Evolutionary conservation across 2,113 vertebrate genomes (phyloP).

Genomic region (Toxotes jaculatrix): DNA sequence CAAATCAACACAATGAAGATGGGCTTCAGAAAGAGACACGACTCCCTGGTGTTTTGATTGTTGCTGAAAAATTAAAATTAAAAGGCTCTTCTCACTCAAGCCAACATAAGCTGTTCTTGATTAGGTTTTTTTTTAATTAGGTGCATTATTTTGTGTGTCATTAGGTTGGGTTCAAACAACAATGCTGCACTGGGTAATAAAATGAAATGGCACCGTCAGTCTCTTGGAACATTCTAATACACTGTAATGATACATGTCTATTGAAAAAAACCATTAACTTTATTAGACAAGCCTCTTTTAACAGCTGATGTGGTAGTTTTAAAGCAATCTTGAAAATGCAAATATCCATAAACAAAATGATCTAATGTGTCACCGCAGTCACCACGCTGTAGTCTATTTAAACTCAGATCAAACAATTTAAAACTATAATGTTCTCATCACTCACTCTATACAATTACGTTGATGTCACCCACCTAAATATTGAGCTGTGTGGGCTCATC

Average conservation of each 20-base stretch:
- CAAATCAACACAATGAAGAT: constrained; percentile 18
- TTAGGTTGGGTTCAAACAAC: constrained; percentile 19
- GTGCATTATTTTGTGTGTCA: constrained; percentile 26
- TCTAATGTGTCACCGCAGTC: neutral
- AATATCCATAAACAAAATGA: constrained; percentile 2
- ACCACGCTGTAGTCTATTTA: neutral
- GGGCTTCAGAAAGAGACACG: neutral
- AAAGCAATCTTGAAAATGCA: constrained; percentile 7
- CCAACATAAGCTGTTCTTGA: constrained; percentile 10
- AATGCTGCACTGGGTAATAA: constrained; percentile 24
- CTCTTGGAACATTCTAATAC: constrained; percentile 17
- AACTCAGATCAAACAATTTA: constrained; percentile 2
- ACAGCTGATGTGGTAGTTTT: neutral
- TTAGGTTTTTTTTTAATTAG: neutral
- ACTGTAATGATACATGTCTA: neutral
- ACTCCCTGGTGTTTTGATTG: constrained; percentile 23
- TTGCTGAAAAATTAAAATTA: constrained; percentile 25
- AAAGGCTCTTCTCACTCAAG: constrained; percentile 16
- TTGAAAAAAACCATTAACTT: neutral
- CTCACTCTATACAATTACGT: neutral
- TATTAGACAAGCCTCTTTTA: neutral
- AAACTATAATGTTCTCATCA: neutral
- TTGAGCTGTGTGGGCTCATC: constrained; percentile 13
- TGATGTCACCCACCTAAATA: constrained; percentile 16
- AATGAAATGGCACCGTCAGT: neutral